Evolutionary conservation across 2,888 invertebrate genomes (phyloP), one percentile per base, ranked within the genome.

Genomic region (Drosophila infuscata): DNA sequence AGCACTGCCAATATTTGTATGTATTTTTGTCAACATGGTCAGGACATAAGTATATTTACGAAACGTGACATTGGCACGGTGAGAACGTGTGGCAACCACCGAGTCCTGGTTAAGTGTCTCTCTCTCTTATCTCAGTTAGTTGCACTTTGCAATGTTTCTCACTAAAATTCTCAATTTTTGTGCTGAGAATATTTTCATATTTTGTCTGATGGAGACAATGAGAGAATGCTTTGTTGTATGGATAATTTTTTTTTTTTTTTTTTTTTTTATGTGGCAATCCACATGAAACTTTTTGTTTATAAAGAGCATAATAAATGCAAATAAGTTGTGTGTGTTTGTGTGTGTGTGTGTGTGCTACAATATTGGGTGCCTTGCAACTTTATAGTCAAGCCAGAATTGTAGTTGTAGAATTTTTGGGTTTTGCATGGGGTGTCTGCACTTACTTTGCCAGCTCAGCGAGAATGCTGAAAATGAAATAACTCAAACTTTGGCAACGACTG

Each of bases 391-490:
- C 54, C 49, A 63, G 36, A 33, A 43, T 30, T 65, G 74, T 46
- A 32, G 49, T n/a, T 35, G 51, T 43, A 33, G 36, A 25, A 25
- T 32, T 17, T 20, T 20, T 52, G 30, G 48, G 17, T 12, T 17
- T 56, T 38, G 57, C 43, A 51, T 20, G 57, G 29, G 56, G 30
- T 46, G 61, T 58, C 57, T 79, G 61, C 68, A 20, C 3, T 46
- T 32, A 25, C 25, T 59, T 32, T 56, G 69, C 70, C 65, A 54
- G 59, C 70, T 65, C 68, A 64, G 83, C 70, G 54, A 73, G 73
- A 78, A 77, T 76, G 56, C 53, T 60, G 56, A 63, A 66, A 65
- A 70, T 65, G 74, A 72, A 89, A 84, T 85, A 81, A 73, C 84
- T 81, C 74, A 77, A 87, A 76, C 70, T 65, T 72, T 74, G 66